Percentiles rank a stretch among this genome's conserved stretches.
Evolutionary conservation across 2,888 invertebrate species (phyloP).

Genomic region (Acholoe squamosa): DNA sequence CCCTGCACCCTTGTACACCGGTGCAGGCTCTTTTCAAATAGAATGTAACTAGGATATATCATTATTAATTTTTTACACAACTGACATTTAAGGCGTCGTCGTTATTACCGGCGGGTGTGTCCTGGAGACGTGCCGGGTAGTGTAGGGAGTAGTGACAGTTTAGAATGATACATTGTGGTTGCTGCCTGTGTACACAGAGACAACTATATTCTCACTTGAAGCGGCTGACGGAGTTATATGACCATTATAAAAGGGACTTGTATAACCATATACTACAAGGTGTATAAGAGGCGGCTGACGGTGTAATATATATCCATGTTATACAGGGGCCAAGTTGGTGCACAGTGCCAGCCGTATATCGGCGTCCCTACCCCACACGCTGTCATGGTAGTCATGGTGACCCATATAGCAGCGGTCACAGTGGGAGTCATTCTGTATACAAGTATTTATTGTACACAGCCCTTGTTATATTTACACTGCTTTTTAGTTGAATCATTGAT

Average conservation of each 20-base stretch:
- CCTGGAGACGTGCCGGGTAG: slow-evolving; percentile 24
- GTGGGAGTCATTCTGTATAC: slow-evolving; percentile 38
- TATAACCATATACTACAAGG: background rate
- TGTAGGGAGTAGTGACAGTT: slow-evolving; percentile 49
- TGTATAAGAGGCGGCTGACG: background rate
- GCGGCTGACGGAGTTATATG: too few relatives aligned
- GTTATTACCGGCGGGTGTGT: slow-evolving; percentile 10
- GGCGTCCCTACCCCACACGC: slow-evolving; percentile 15
- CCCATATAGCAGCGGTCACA: background rate
- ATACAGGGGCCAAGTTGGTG: slow-evolving; percentile 40
- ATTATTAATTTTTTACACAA: slow-evolving; percentile 54
- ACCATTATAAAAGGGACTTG: background rate
- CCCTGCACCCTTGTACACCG: slow-evolving; percentile 49
- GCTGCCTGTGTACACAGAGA: slow-evolving; percentile 49
- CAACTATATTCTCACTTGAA: slow-evolving; percentile 61
- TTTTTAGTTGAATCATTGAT: slow-evolving; percentile 49
- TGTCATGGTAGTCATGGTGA: slow-evolving; percentile 43
- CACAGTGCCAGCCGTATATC: slow-evolving; percentile 1
- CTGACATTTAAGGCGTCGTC: background rate
- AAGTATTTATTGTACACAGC: slow-evolving; percentile 55
- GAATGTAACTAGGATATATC: slow-evolving; percentile 48
- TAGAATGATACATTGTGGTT: slow-evolving; percentile 49
- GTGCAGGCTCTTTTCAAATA: slow-evolving; percentile 43
- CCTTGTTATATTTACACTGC: slow-evolving; percentile 57
- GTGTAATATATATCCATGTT: background rate